Evolutionary conservation across 1,140 invertebrate genomes (phyloP), one percentile per base, ranked within the genome.

Genomic region (Eufriesea mexicana): DNA sequence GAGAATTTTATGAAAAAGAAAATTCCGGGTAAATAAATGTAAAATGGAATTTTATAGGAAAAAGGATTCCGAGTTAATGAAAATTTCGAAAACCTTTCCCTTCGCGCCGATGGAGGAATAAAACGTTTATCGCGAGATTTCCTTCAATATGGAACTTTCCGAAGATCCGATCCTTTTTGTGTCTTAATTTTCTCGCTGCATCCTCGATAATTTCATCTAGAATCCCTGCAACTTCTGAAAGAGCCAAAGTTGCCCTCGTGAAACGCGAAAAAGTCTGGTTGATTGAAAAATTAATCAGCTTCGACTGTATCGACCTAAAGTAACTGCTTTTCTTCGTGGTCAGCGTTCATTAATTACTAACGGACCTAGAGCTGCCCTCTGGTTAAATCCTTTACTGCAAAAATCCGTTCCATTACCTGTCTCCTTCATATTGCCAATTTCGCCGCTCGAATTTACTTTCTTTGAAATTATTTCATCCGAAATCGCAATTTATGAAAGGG

Each of bases 251-350:
- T 35, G 5, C 8, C 9, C 12, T 47, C 8, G n/a, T 7, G 47
- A 2, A 25, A 25, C 20, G 8, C 28, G 14, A 35, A 35, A 71
- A 54, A 18, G 25, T 9, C 25, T 8, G 9, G 49, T 16, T 47
- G 25, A 28, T 51, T 71, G 68, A 54, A 71, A 71, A 71, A 71
- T 71, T 71, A 54, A 71, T 71, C 68, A 45, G 25, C 47, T 64
- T 64, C 18, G 4, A 14, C 20, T 28, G 54, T 16, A 23, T 18
- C 47, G n/a, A 16, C 47, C 4, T 25, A 8, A 28, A 35, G 23
- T 54, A 64, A 64, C 47, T 54, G 18, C 35, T n/a, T 66, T 14
- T 35, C 49, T 51, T 23, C 20, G 35, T 66, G 35, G 35, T 10
- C 62, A 64, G 35, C 18, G 62, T 20, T 4, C 35, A 18, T 64